Base-by-base conservation (phyloP, 2,888 invertebrate species). In the Dicranocentrus wangi region DNA sequence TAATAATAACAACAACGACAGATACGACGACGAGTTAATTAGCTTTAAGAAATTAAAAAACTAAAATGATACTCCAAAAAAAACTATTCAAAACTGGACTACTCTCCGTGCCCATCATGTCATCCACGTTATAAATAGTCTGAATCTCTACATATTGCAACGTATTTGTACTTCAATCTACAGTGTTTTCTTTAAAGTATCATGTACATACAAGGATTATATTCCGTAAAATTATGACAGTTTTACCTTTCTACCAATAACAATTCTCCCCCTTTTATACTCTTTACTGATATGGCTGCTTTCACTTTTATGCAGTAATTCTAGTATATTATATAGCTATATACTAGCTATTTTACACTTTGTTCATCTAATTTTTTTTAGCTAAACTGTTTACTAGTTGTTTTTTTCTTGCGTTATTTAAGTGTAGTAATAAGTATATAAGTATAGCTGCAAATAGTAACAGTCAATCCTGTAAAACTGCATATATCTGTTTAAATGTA, bases 141-240 rank as follows among this genome's bases (percentile, higher is more conserved):
- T n/a, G n/a, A n/a, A 60, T 60, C 28, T 60, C 60, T 60, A 60
- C 28, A 60, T 81, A 81, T 81, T 81, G 81, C 81, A 73, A 71
- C 81, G 32, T 47, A 69, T 81, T 81, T 81, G 81, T 81, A 81
- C 81, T 81, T 75, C 43, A 73, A 80, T 73, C 81, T 75, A 75
- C 68, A 63, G 51, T 63, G 65, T 47, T 58, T 65, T 42, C 42
- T 55, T 43, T 23, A 65, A 65, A 21, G 39, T 43, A 65, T 42
- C 23, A 17, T 28, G 65, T 13, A 42, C 25, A 58, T 13, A 58
- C 47, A 32, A 32, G 5, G 32, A n/a, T 32, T 32, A 32, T 32
- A n/a, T n/a, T n/a, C n/a, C n/a, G n/a, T n/a, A n/a, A n/a, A n/a
- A n/a, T n/a, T n/a, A n/a, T n/a, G n/a, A n/a, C n/a, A n/a, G n/a